Base-by-base conservation (phyloP, 2,888 invertebrate genomes). In the Cepaea hortensis region DNA sequence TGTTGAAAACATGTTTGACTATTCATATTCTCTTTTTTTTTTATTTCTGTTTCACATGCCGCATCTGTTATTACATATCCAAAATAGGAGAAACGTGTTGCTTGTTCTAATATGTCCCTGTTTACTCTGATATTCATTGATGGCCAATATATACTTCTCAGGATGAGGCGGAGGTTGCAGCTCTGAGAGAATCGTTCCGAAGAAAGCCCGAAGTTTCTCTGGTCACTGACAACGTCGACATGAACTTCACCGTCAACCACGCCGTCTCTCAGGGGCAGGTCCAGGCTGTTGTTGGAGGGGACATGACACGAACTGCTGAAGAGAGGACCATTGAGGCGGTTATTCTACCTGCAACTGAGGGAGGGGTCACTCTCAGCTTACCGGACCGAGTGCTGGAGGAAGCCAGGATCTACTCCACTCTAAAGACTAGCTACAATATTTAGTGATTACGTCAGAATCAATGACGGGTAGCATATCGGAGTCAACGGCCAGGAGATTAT, bases 181-280 rank as follows among this genome's bases (percentile, higher is more conserved):
- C 87, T 48, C 46, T 85, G 65, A 50, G 84, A n/a, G 85, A 83
- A 13, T 88, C 89, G 0, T 76, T 86, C 23, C 87, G 85, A 6
- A 73, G 80, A 20, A 86, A 88, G 48, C 89, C 89, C 4, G 88
- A 89, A 76, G 88, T 89, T 20, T 81, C 89, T 1, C 80, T 89
- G 73, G 89, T 88, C 20, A 89, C 89, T 4, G 86, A 88, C 75
- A 89, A 90, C 81, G 87, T 87, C 61, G 89, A 88, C 73, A 87
- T 89, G 86, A 89, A 88, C 77, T 89, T 90, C 83, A 89, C 89
- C 9, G 88, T 90, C 9, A 89, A 89, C 85, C 88, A 88, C 61
- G 89, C 88, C 62, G 61, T 88, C 55, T 81, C 87, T 20, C 85
- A 80, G 65, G 79, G 79, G n/a, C 84, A 88, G 35, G 79, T 72